phyloP scores from a whole-genome alignment of 2,888 invertebrate genomes.

The Ormyrus labotus region DNA sequence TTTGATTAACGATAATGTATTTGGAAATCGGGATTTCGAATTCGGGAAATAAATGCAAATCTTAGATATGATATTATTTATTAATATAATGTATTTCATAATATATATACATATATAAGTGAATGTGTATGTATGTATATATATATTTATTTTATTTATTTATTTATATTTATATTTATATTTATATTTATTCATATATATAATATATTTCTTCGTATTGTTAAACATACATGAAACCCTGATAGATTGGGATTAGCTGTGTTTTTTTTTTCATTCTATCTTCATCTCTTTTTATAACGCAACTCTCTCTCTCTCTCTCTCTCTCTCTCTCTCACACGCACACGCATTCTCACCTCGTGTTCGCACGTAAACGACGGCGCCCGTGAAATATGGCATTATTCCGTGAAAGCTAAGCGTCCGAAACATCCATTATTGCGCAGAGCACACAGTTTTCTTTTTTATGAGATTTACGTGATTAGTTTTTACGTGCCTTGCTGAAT shows the following conservation, averaged over 20 bases:
- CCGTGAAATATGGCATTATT: too few relatives aligned
- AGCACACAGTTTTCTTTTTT: not conserved
- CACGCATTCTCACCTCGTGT: constrained; percentile 12
- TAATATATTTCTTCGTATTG: constrained; percentile 64
- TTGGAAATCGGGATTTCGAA: not conserved
- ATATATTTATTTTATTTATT: constrained; percentile 60
- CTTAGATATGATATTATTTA: constrained; percentile 71
- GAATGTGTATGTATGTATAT: constrained; percentile 63
- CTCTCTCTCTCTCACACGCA: too few relatives aligned
- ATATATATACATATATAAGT: constrained; percentile 70
- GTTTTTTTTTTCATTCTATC: constrained; percentile 51
- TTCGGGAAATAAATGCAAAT: constrained; percentile 50
- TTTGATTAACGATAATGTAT: not conserved
- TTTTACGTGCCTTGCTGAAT: too few relatives aligned
- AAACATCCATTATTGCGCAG: too few relatives aligned
- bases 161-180: constrained; percentile 31
- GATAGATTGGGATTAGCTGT: constrained; percentile 71
- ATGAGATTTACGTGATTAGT: too few relatives aligned
- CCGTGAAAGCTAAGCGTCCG: not conserved
- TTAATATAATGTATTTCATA: constrained; percentile 72
- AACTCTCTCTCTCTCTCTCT: constrained; percentile 24
- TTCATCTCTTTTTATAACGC: constrained; percentile 44
- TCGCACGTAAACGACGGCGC: not conserved
- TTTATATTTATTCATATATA: constrained; percentile 41
- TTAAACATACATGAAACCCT: constrained; percentile 72